Evolutionary conservation across 1,140 invertebrate species (phyloP).

Genomic region (Ericerus pela): DNA sequence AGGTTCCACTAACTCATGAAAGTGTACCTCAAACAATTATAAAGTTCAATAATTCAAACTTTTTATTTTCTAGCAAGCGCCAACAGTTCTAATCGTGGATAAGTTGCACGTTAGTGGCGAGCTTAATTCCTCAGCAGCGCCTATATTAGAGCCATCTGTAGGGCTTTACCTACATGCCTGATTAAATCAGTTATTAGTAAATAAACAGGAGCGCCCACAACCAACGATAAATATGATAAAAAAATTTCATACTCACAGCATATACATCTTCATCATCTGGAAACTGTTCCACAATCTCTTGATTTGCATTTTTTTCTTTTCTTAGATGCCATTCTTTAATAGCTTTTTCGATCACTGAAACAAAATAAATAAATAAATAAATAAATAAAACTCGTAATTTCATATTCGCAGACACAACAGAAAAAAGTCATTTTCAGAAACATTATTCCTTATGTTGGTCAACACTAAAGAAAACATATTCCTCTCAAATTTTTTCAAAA

Average conservation of each 20-base stretch:
- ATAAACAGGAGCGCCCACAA: too few species aligned
- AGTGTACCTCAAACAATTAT: too few species aligned
- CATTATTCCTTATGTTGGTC: too few species aligned
- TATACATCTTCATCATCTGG: slow-evolving; percentile 37
- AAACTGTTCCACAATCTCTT: slow-evolving; percentile 31
- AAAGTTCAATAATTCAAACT: too few species aligned
- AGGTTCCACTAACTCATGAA: too few species aligned
- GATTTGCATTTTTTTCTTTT: slow-evolving; percentile 36
- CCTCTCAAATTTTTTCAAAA: not conserved
- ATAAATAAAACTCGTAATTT: not conserved
- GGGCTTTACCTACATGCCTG: too few species aligned
- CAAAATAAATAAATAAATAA: slow-evolving; percentile 1
- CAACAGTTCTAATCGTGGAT: too few species aligned
- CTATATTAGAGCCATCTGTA: too few species aligned
- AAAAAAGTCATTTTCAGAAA: not conserved
- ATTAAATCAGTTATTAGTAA: too few species aligned
- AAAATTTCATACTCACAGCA: slow-evolving; percentile 23
- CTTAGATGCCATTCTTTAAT: slow-evolving; percentile 49
- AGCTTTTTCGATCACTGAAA: slow-evolving; percentile 40
- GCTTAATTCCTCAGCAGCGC: too few species aligned
- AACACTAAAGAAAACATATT: not conserved
- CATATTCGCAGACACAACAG: not conserved
- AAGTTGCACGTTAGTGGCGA: too few species aligned
- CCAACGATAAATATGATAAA: slow-evolving; percentile 18
- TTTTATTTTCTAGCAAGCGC: too few species aligned